Percentiles rank a stretch among this genome's conserved stretches.
Conservation (phyloP, 1,140 invertebrate genomes). For the Amphibalanus amphitrite region DNA sequence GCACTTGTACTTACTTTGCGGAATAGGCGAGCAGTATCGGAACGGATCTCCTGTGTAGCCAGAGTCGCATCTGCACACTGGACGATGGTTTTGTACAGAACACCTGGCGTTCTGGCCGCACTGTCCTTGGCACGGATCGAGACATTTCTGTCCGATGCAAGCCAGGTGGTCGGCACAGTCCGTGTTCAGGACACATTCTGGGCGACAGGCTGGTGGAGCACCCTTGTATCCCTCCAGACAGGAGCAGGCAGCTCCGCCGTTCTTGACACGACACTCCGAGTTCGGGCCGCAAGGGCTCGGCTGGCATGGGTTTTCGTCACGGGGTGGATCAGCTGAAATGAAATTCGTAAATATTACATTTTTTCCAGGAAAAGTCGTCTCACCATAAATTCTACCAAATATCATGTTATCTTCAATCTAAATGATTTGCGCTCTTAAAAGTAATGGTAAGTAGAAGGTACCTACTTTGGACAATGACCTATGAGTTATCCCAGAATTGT, state of each 20-base stretch:
- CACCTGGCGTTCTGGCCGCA: not conserved
- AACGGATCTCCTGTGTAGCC: conserved; percentile 10
- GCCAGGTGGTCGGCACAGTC: not conserved
- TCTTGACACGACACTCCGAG: not conserved
- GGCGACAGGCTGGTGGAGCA: conserved; percentile 43
- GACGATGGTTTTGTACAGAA: conserved; percentile 5
- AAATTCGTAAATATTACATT: no score
- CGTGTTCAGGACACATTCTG: conserved; percentile 11
- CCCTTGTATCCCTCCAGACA: conserved; percentile 44
- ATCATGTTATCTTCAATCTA: no score
- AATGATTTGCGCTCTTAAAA: no score
- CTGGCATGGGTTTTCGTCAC: conserved; percentile 31
- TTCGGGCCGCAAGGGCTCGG: conserved; percentile 12
- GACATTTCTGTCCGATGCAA: not conserved
- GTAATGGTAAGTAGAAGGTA: no score
- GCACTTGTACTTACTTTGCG: not conserved
- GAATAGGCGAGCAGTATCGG: not conserved
- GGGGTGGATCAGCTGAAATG: conserved; percentile 47
- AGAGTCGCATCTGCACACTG: conserved; percentile 2
- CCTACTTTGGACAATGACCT: no score
- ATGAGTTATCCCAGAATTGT: no score
- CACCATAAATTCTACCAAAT: no score
- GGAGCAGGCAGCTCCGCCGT: conserved; percentile 37
- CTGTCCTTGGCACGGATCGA: not conserved
- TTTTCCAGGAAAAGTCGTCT: no score